Evolutionary conservation across 2,888 invertebrate genomes (phyloP).

Genomic region (Lasioglossum calceatum): DNA sequence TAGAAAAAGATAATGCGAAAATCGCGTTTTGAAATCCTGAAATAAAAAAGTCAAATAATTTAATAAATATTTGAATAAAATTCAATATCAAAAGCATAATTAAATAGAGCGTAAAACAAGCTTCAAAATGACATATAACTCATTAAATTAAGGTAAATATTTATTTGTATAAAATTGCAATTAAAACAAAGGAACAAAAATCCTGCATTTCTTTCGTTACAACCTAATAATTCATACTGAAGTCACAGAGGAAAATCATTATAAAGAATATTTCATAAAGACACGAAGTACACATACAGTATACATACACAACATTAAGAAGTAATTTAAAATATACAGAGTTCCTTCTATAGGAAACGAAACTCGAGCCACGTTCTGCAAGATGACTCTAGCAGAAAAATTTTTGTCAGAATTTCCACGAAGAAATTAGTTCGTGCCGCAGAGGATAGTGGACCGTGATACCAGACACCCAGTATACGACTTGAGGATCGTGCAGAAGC

Average conservation of each 20-base stretch:
- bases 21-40: no score
- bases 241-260: neutral
- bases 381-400: neutral
- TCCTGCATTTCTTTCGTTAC: no score
- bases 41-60: no score
- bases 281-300: neutral
- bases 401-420: neutral
- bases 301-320: neutral
- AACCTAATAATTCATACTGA: no score
- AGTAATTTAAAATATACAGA: neutral
- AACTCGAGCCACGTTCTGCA: neutral
- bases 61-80: no score
- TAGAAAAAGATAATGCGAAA: no score
- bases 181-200: no score
- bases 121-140: no score
- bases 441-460: neutral
- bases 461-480: neutral
- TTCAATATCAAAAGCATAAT: no score
- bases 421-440: neutral
- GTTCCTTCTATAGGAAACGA: neutral
- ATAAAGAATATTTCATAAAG: neutral
- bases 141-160: no score
- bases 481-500: slow-evolving; percentile 18
- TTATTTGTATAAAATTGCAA: no score
- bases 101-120: no score